phyloP scores from a whole-genome alignment of 2,113 vertebrate genomes.

The Suricata suricatta region DNA sequence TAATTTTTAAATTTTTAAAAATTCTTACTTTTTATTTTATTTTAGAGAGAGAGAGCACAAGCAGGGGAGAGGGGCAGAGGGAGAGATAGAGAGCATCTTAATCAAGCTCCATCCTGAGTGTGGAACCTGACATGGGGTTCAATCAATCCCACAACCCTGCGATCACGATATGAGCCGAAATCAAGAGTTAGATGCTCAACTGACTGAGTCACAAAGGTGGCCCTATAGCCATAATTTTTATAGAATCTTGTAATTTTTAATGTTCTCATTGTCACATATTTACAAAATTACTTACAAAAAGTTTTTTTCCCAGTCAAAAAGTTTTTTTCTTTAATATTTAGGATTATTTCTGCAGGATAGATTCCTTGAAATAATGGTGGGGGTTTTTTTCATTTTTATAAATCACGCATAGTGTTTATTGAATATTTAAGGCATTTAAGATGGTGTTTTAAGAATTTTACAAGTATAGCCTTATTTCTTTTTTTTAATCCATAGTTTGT shows the following conservation, averaged over 20 bases:
- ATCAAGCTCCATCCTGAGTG: too few species aligned
- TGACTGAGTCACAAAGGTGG: too few species aligned
- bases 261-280: neutral
- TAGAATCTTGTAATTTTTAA: neutral
- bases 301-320: neutral
- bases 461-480: neutral
- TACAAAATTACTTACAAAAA: neutral
- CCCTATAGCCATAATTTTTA: too few species aligned
- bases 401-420: neutral
- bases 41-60: too few species aligned
- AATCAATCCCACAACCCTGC: too few species aligned
- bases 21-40: too few species aligned
- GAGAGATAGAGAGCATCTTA: too few species aligned
- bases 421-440: neutral
- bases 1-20: neutral
- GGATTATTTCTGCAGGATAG: neutral
- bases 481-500: too few species aligned
- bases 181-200: too few species aligned
- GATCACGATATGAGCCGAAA: too few species aligned
- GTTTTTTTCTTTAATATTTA: neutral
- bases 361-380: neutral
- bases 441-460: neutral
- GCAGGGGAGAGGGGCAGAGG: too few species aligned
- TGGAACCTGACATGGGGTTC: too few species aligned
- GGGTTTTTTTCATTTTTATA: neutral